A percentile compares a stretch with the other conserved stretches of the same genome.
Conservation (phyloP, 1,140 invertebrate genomes). For the Hypsibius dujardini region DNA sequence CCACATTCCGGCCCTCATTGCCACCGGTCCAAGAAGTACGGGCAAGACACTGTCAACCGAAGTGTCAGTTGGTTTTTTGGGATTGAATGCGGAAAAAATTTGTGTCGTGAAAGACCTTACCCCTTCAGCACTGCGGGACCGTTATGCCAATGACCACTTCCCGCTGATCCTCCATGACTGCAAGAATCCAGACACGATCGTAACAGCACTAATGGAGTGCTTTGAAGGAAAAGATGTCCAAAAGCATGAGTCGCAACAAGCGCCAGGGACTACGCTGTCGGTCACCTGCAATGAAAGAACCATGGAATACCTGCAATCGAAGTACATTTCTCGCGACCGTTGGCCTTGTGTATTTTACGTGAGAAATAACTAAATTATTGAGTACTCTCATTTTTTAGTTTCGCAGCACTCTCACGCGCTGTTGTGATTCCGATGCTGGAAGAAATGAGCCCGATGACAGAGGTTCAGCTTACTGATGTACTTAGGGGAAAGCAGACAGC, state of each 20-base stretch:
- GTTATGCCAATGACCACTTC: slow-evolving; percentile 5
- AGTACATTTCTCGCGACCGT: not conserved
- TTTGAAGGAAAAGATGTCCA: not conserved
- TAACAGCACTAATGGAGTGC: slow-evolving; percentile 1
- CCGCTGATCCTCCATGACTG: not conserved
- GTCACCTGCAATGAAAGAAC: slow-evolving; percentile 6
- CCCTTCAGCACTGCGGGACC: not conserved
- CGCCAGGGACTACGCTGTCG: not conserved
- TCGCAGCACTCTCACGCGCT: not conserved
- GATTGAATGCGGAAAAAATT: not conserved
- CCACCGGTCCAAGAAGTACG: not conserved
- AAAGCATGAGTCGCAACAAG: not conserved
- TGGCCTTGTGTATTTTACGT: not conserved
- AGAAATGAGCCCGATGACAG: not conserved
- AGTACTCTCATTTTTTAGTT: not conserved
- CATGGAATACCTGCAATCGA: too few relatives aligned
- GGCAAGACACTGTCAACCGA: not conserved
- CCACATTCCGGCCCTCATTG: not conserved
- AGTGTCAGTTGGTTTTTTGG: not conserved
- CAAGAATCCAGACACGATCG: not conserved
- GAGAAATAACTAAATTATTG: not conserved
- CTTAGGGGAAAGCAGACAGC: not conserved
- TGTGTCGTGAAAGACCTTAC: not conserved
- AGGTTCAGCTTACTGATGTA: not conserved
- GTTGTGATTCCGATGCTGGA: not conserved